Conservation (phyloP, 2,113 vertebrate genomes). For the Pristiophorus japonicus region DNA sequence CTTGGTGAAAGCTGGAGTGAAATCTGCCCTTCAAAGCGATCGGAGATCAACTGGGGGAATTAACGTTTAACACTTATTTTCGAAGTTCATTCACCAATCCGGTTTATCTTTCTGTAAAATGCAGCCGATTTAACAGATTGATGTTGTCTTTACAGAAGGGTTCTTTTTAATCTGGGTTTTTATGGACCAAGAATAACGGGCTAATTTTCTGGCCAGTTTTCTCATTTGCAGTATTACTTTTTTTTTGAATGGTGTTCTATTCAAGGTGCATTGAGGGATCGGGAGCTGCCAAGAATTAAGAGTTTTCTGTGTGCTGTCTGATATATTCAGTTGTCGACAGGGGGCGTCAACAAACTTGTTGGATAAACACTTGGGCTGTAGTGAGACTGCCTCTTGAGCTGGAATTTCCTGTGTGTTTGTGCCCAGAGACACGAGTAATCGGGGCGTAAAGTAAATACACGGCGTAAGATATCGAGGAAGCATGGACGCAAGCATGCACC, state of each 20-base stretch:
- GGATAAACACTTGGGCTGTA: neutral
- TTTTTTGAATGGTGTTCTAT: neutral
- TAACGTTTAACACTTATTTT: neutral
- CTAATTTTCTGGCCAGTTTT: neutral
- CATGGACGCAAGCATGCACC: too few relatives aligned
- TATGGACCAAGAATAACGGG: neutral
- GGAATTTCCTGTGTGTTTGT: neutral
- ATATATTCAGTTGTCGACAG: neutral
- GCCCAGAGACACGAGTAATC: neutral
- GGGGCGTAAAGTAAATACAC: neutral
- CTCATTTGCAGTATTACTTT: neutral
- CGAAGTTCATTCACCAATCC: neutral
- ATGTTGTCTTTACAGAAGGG: neutral
- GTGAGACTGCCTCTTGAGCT: neutral
- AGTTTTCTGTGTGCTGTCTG: neutral
- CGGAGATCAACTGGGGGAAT: neutral
- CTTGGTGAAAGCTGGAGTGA: neutral
- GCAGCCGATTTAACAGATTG: neutral
- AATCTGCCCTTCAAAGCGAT: neutral
- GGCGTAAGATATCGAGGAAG: neutral
- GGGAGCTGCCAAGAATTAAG: neutral
- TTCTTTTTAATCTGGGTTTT: neutral
- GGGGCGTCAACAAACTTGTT: neutral
- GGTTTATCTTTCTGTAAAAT: neutral
- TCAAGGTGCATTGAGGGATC: neutral